Percentiles rank a stretch among this genome's conserved stretches.
Conservation (phyloP, 2,797 vertebrate genomes). For the Serranus cabrilla region DNA sequence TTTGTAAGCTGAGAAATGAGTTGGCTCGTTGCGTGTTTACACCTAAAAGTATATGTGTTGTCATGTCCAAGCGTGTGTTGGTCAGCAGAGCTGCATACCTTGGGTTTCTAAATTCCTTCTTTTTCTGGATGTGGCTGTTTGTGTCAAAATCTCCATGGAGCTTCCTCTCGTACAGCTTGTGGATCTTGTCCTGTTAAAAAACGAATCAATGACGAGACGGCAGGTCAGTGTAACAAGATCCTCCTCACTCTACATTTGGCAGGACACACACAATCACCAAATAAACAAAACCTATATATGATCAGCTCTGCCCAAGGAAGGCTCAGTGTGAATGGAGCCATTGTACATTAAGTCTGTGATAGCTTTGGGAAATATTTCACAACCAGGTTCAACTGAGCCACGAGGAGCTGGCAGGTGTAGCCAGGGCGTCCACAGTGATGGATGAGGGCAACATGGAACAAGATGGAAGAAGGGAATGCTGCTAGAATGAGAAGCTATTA, state of each 20-base stretch:
- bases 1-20: neutral
- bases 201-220: conserved; percentile 9
- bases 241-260: conserved; percentile 11
- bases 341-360: conserved; percentile 60
- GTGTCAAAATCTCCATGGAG: conserved; percentile 96
- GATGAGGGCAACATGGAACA: conserved; percentile 17
- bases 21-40: neutral
- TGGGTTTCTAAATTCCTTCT: conserved; percentile 98
- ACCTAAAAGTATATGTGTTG: too few relatives aligned
- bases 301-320: neutral
- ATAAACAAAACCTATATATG: conserved; percentile 13
- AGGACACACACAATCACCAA: neutral
- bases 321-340: conserved; percentile 60
- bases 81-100: conserved; percentile 83
- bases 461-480: conserved; percentile 13
- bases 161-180: conserved; percentile 95
- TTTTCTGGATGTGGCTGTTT: conserved; percentile 97
- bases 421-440: conserved; percentile 14
- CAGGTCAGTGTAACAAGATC: neutral
- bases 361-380: conserved; percentile 74
- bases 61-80: neutral
- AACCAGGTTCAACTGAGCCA: conserved; percentile 68
- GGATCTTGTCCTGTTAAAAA: conserved; percentile 93
- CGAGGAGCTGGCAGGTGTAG: conserved; percentile 47
- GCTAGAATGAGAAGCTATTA: neutral